Percentiles rank a stretch among this genome's conserved stretches.
Evolutionary conservation across 30 jellyfish, hydroid and myxozoan genomes (phyloP).

Genomic region (Calvadosia cruxmelitensis): DNA sequence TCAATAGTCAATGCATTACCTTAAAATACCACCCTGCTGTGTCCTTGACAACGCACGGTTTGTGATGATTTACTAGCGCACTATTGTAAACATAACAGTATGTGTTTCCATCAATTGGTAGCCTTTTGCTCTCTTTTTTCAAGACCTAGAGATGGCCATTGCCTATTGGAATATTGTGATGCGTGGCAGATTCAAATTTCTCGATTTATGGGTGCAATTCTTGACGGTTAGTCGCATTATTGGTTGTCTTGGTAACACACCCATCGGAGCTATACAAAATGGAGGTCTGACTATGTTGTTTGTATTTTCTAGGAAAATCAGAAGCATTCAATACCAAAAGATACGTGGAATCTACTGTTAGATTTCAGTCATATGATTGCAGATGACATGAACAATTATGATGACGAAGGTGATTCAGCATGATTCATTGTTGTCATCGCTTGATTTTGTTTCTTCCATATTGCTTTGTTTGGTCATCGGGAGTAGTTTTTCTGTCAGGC

Average conservation of each 20-base stretch:
- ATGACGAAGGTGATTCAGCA: constrained; percentile 66
- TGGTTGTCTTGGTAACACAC: too few species aligned
- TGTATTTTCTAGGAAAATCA: constrained; percentile 65
- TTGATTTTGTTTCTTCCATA: not conserved
- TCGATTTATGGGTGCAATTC: constrained; percentile 91
- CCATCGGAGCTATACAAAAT: too few species aligned
- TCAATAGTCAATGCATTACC: too few species aligned
- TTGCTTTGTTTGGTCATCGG: not conserved
- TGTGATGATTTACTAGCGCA: too few species aligned
- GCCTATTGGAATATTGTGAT: constrained; percentile 94
- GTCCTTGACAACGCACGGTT: too few species aligned
- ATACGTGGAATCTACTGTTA: constrained; percentile 84
- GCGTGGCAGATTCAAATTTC: constrained; percentile 75
- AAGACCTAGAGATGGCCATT: constrained; percentile 87
- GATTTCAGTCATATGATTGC: constrained; percentile 68
- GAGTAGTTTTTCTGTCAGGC: too few species aligned
- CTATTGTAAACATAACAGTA: too few species aligned
- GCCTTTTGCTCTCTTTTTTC: not conserved
- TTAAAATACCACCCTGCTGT: too few species aligned
- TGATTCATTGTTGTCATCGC: not conserved
- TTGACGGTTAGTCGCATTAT: constrained; percentile 42
- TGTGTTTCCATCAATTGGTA: too few species aligned
- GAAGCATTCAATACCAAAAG: constrained; percentile 92
- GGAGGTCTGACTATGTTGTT: not conserved
- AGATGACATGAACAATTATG: constrained; percentile 91